Percentiles rank a stretch among this genome's conserved stretches.
Evolutionary conservation across 2,797 vertebrate species (phyloP).

Genomic region (Gymnocypris eckloni): DNA sequence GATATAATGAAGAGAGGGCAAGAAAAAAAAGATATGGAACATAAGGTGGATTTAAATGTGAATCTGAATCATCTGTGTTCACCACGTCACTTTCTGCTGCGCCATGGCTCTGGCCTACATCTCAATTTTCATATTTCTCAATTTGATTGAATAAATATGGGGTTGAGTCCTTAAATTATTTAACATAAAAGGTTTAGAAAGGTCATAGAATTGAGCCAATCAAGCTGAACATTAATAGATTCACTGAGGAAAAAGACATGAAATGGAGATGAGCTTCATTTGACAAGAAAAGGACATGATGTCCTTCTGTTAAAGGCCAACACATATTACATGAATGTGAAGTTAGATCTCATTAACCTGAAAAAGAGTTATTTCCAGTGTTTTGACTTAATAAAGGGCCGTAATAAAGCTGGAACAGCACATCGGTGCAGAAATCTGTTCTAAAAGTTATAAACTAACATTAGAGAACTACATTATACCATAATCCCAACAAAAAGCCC

Average conservation of each 20-base stretch:
- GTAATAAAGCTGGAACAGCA: background rate
- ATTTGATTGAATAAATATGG: background rate
- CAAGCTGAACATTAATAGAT: background rate
- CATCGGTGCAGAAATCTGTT: background rate
- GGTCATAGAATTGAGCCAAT: conserved; percentile 12
- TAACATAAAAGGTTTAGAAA: background rate
- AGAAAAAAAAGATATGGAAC: background rate
- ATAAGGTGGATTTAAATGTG: background rate
- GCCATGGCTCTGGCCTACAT: background rate
- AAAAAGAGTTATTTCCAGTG: conserved; percentile 26
- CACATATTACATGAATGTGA: background rate
- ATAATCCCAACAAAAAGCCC: conserved; percentile 25
- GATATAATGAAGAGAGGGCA: background rate
- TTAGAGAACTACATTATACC: conserved; percentile 23
- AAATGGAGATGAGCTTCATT: background rate
- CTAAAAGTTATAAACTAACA: conserved; percentile 11
- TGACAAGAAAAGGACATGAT: conserved; percentile 11
- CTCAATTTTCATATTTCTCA: background rate
- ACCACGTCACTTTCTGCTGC: background rate
- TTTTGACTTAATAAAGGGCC: conserved; percentile 6
- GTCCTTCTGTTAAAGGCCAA: background rate
- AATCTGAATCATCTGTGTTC: conserved; percentile 3
- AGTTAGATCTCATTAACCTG: conserved; percentile 19
- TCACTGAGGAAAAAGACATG: background rate
- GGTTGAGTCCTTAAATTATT: conserved; percentile 9